These are phyloP conservation scores for Prionace glauca DNA, from an alignment of 2,797 vertebrate genomes.

Conservation along the genomic window DNA sequence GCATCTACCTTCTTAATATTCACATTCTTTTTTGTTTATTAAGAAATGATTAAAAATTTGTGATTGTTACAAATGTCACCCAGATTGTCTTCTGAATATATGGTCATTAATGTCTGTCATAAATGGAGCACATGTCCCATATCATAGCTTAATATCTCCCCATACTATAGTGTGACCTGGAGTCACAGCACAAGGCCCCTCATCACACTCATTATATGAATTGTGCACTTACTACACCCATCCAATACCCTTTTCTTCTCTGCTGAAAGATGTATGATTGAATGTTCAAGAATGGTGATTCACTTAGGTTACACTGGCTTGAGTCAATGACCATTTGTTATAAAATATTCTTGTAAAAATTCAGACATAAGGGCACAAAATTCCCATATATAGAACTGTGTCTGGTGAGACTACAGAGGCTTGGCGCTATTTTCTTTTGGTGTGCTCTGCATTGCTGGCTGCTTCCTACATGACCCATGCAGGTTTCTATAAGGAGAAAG, in stretches of 20 bases:
- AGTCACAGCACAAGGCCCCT: background rate
- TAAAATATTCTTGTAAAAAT: background rate
- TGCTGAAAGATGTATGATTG: background rate
- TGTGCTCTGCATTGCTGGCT: too few relatives aligned
- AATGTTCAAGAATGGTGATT: background rate
- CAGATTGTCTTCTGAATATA: background rate
- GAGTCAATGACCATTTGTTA: background rate
- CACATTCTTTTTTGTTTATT: background rate
- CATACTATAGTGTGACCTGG: background rate
- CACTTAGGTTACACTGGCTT: background rate
- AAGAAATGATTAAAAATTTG: background rate
- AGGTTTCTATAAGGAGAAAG: too few relatives aligned
- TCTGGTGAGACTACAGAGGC: too few relatives aligned
- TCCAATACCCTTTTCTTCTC: background rate
- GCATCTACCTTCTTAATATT: background rate
- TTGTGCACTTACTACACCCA: background rate
- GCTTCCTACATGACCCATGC: too few relatives aligned
- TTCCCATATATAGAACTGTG: too few relatives aligned
- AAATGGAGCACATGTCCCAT: background rate
- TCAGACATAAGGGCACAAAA: background rate
- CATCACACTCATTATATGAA: too few relatives aligned
- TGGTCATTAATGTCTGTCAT: background rate
- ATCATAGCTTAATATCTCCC: background rate
- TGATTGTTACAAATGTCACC: background rate
- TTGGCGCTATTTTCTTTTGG: too few relatives aligned